Conservation (phyloP, 2,888 invertebrate species). For the Leptogaster cylindrica region DNA sequence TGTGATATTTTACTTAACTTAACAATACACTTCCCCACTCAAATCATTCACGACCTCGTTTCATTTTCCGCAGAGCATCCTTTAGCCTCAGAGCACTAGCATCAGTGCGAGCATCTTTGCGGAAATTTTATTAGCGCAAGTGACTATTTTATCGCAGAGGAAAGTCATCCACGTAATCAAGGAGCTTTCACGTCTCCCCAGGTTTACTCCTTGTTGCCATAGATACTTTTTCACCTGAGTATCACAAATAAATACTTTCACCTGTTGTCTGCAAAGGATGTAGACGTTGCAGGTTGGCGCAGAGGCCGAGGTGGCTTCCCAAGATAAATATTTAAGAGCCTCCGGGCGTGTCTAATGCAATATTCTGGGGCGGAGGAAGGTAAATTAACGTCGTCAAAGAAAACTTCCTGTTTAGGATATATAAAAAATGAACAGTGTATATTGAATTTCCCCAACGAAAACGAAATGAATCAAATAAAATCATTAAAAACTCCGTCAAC, state of each 20-base stretch:
- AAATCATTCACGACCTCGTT: background rate
- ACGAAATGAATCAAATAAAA: background rate
- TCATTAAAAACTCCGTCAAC: background rate
- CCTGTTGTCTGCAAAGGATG: slow-evolving; percentile 4
- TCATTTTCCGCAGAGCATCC: background rate
- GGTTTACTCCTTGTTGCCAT: background rate
- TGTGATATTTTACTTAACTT: background rate
- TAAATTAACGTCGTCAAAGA: background rate
- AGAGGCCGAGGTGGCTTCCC: background rate
- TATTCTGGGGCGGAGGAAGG: background rate
- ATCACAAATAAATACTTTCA: background rate
- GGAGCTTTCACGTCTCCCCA: background rate
- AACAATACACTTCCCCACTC: background rate
- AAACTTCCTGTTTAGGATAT: background rate
- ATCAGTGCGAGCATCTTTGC: background rate
- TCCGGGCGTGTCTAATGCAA: slow-evolving; percentile 17
- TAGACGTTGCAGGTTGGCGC: background rate
- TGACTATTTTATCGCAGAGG: background rate
- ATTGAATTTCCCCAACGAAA: background rate
- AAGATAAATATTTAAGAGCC: background rate
- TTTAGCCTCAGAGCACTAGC: background rate
- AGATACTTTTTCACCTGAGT: background rate
- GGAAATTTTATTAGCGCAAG: background rate
- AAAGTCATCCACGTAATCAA: background rate
- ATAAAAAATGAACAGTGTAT: background rate